Percentiles rank a stretch among this genome's conserved stretches.
Conservation (phyloP, 2,888 invertebrate genomes). For the Leptodirus hochenwartii region DNA sequence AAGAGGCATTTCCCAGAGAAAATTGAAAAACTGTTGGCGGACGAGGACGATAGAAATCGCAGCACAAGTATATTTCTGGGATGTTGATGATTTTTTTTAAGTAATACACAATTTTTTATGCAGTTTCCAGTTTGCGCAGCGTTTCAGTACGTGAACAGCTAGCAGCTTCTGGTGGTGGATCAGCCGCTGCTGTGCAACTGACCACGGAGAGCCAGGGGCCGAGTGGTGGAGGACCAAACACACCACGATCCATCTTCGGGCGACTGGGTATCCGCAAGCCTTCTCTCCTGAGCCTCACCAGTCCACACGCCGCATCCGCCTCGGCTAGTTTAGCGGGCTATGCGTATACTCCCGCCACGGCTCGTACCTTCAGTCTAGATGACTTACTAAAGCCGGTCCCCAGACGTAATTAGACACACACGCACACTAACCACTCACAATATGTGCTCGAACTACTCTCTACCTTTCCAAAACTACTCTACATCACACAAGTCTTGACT, state of each 20-base stretch:
- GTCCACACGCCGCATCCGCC: constrained; percentile 37
- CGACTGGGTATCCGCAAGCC: constrained; percentile 78
- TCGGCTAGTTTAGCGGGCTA: too few relatives aligned
- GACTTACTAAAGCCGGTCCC: constrained; percentile 71
- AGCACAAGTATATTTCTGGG: background rate
- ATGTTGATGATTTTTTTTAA: background rate
- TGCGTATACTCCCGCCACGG: constrained; percentile 36
- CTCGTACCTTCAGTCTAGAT: constrained; percentile 75
- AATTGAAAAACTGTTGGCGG: constrained; percentile 63
- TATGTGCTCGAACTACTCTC: too few relatives aligned
- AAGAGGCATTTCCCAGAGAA: constrained; percentile 75
- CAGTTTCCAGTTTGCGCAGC: constrained; percentile 28
- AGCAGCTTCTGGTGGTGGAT: constrained; percentile 29
- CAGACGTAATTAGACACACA: constrained; percentile 66
- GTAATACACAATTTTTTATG: constrained; percentile 9
- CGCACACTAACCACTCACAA: too few relatives aligned
- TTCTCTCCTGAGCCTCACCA: constrained; percentile 66
- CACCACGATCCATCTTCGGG: constrained; percentile 53
- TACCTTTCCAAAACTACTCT: too few relatives aligned
- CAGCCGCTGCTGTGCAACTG: constrained; percentile 25
- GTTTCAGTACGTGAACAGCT: constrained; percentile 41
- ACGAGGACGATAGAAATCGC: constrained; percentile 57
- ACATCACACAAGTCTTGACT: too few relatives aligned
- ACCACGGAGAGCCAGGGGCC: too few relatives aligned
- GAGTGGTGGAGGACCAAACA: constrained; percentile 33